Evolutionary conservation across 2,113 vertebrate species (phyloP).

Genomic region (Diadophis punctatus): DNA sequence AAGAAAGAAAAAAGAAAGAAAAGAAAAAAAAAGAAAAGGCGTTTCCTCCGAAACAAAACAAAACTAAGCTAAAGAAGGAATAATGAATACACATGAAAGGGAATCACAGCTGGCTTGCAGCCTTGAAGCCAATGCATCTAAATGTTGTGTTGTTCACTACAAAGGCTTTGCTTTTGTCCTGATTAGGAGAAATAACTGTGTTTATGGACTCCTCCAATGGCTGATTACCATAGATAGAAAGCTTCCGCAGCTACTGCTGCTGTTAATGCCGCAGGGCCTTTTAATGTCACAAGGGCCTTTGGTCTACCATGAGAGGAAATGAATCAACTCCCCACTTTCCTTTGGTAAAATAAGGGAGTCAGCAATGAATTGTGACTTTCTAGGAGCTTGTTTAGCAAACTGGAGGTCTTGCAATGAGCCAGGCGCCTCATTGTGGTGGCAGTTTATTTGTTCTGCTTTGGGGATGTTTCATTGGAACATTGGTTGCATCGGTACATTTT

Average conservation of each 20-base stretch:
- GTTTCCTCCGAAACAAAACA: background rate
- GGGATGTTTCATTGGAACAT: background rate
- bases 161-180: background rate
- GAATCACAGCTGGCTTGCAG: background rate
- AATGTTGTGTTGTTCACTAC: background rate
- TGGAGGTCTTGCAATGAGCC: background rate
- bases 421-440: background rate
- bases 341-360: background rate
- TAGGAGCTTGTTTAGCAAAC: background rate
- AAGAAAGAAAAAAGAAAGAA: too few relatives aligned
- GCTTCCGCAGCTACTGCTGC: background rate
- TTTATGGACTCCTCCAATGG: slow-evolving; percentile 8
- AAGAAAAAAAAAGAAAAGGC: background rate
- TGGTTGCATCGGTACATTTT: background rate
- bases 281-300: slow-evolving; percentile 43
- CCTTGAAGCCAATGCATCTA: background rate
- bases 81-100: background rate
- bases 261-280: slow-evolving; percentile 20
- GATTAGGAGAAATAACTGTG: background rate
- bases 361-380: slow-evolving; percentile 10
- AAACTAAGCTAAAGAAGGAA: background rate
- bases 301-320: background rate
- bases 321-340: background rate
- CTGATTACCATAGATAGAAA: background rate
- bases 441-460: background rate